These are phyloP conservation scores for Nesometra sesokonis DNA, from an alignment of 35 echinoderm and acorn worm species.

Conservation along the genomic window DNA sequence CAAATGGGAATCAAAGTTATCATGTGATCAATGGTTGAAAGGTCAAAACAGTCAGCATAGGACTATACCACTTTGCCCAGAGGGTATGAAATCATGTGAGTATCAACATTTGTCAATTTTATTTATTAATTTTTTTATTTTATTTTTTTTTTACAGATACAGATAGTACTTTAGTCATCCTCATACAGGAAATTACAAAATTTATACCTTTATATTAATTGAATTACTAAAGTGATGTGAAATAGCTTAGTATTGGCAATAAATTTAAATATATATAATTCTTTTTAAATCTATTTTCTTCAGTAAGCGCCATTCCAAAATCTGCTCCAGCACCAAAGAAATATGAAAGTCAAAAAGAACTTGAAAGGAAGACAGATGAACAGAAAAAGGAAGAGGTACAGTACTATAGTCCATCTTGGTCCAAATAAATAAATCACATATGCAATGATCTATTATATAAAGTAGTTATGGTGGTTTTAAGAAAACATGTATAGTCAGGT, in stretches of 20 bases:
- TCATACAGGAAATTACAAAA: not conserved
- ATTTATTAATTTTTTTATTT: not conserved
- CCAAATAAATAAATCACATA: not conserved
- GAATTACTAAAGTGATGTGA: not conserved
- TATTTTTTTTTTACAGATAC: not conserved
- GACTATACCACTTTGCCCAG: slow-evolving; percentile 48
- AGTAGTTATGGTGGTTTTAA: not conserved
- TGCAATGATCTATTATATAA: not conserved
- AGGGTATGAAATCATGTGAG: slow-evolving; percentile 87
- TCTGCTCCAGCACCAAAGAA: slow-evolving; percentile 61
- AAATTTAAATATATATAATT: not conserved
- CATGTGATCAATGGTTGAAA: slow-evolving; percentile 54
- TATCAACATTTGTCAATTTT: not conserved
- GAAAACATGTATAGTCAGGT: no score
- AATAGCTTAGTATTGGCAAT: not conserved
- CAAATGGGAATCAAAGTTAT: slow-evolving; percentile 60
- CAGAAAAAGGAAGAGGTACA: slow-evolving; percentile 97
- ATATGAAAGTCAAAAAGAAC: slow-evolving; percentile 56
- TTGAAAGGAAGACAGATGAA: slow-evolving; percentile 73
- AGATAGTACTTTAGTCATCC: no score
- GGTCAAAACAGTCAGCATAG: slow-evolving; percentile 50
- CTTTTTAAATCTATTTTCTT: slow-evolving; percentile 1
- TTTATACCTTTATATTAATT: no score
- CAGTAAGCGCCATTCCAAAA: slow-evolving; percentile 88
- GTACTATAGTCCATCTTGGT: not conserved